Evolutionary conservation across 2,113 vertebrate species (phyloP).

Genomic region (Acrocephalus kingi): DNA sequence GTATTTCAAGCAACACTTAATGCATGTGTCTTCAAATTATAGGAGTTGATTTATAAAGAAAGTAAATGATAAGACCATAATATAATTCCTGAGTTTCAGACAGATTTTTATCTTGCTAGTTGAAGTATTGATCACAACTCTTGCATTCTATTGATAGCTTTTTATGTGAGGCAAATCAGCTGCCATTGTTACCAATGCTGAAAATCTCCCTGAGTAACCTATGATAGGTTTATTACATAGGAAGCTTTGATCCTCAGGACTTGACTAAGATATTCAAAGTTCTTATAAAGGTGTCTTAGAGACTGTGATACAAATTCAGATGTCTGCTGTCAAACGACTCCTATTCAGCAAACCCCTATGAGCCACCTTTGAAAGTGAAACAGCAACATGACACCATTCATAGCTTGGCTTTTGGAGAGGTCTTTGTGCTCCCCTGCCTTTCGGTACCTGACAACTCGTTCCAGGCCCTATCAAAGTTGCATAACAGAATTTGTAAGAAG

Average conservation of each 20-base stretch:
- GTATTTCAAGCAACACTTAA: neutral
- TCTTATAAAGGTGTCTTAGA: conserved; percentile 53
- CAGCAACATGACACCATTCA: conserved; percentile 65
- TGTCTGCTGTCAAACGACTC: conserved; percentile 51
- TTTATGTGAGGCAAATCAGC: neutral
- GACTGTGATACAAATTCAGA: conserved; percentile 53
- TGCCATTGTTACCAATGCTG: neutral
- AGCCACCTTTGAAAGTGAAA: conserved; percentile 63
- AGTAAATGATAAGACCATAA: conserved; percentile 7
- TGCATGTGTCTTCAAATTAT: neutral
- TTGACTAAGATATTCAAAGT: conserved; percentile 29
- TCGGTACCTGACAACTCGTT: conserved; percentile 15
- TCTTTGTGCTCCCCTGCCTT: conserved; percentile 52
- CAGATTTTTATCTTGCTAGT: neutral
- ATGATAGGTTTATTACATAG: neutral
- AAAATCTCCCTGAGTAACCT: neutral
- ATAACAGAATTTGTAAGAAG: conserved; percentile 64
- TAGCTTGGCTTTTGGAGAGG: conserved; percentile 40
- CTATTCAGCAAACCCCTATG: conserved; percentile 44
- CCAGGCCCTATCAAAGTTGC: conserved; percentile 58
- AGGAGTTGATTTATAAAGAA: conserved; percentile 26
- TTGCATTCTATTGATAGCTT: neutral
- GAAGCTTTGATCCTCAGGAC: conserved; percentile 47
- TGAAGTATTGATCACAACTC: conserved; percentile 41
- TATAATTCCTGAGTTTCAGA: neutral